Evolutionary conservation across 2,888 invertebrate genomes (phyloP).

Genomic region (Steinernema hermaphroditum): DNA sequence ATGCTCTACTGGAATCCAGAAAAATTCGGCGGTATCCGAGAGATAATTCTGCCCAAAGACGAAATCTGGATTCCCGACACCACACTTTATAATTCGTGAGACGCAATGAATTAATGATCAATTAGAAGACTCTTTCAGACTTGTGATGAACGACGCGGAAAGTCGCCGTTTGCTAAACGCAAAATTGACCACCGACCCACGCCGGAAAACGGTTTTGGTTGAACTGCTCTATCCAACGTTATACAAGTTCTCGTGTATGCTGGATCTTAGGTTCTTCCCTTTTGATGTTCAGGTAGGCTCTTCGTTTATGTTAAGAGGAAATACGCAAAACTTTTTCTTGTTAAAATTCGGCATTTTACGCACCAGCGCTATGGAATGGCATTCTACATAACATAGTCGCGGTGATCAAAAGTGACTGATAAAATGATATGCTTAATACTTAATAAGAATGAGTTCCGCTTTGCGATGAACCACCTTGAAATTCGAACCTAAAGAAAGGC

Average conservation of each 20-base stretch:
- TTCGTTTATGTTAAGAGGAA: too few species aligned
- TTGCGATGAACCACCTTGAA: too few species aligned
- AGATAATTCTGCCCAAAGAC: constrained; percentile 50
- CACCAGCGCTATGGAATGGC: too few species aligned
- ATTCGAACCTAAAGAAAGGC: too few species aligned
- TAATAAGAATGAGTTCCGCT: too few species aligned
- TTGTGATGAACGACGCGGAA: constrained; percentile 59
- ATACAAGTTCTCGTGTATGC: constrained; percentile 53
- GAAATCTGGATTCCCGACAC: constrained; percentile 56
- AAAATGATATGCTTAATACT: too few species aligned
- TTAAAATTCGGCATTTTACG: too few species aligned
- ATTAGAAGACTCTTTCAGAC: constrained; percentile 37
- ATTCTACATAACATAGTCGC: too few species aligned
- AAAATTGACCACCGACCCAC: constrained; percentile 51
- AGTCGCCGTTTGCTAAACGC: constrained; percentile 54
- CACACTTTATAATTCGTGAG: constrained; percentile 56
- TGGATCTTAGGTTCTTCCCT: constrained; percentile 50
- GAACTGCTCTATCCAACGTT: constrained; percentile 60
- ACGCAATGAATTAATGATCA: neutral
- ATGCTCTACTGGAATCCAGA: constrained; percentile 54
- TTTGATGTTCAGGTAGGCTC: constrained; percentile 51
- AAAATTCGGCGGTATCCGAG: constrained; percentile 47
- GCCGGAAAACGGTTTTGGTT: constrained; percentile 50
- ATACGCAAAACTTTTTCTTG: too few species aligned
- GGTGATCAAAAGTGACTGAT: too few species aligned